Base-by-base conservation (phyloP, 2,797 vertebrate genomes). In the Chromis chromis region DNA sequence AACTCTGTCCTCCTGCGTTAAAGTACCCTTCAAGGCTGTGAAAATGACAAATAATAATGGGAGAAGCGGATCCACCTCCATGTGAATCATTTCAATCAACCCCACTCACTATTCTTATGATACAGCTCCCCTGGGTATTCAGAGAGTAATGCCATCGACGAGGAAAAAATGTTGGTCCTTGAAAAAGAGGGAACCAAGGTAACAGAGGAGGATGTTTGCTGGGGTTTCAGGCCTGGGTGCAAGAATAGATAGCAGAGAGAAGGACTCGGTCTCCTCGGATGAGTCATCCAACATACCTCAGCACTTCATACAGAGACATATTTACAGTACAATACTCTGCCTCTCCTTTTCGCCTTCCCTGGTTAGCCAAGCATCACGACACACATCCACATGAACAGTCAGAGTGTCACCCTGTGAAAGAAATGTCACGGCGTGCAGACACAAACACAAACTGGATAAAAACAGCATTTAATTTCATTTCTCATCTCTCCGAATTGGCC, bases 211-310 rank as follows among this genome's bases (percentile, higher is more conserved):
- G 64, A 61, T 48, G 65, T 76, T 70, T 63, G 65, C 42, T 13
- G 53, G 72, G 71, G 62, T 42, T 72, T 57, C 16, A 27, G 60
- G 76, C 64, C 76, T 61, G 73, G 79, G 71, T 4, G 28, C 42
- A 52, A 39, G 58, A 77, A 16, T 58, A 56, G 42, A 63, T 24
- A 52, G 40, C 59, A 79, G 39, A 70, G 42, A 78, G 66, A 63
- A 78, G 57, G 54, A 83, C 52, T 75, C 73, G 57, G 64, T 88
- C 69, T 89, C 86, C 79, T 89, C 72, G 71, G 65, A 85, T 91
- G 89, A 93, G 84, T 92, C 91, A 93, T 81, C 52, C 64, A 79
- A 55, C 44, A 46, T 57, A 82, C 61, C 71, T 86, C 61, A 76
- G 57, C 59, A 72, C 70, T 62, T 83, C 69, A 73, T 67, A 55